Base-by-base conservation (phyloP, 2,888 invertebrate genomes). In the Sabatieria punctata region DNA sequence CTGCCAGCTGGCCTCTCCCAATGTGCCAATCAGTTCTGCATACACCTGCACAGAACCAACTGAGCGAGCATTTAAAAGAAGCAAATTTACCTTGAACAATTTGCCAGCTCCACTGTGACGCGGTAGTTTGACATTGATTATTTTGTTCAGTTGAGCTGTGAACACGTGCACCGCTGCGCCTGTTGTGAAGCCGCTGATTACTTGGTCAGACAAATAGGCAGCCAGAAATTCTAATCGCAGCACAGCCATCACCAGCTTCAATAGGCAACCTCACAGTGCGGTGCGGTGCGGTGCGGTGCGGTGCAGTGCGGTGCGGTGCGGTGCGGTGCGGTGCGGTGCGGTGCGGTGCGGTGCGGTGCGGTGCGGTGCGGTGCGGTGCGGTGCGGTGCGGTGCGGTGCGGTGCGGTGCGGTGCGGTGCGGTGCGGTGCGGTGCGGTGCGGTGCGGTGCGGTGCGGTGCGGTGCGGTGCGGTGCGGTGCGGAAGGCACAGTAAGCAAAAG, bases 191-290 rank as follows among this genome's bases (percentile, higher is more conserved):
- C 68, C 69, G 47, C 66, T 60, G 38, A 69, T 63, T 36, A 69
- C 55, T 11, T 55, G 52, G 37, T 48, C 49, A 8, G 57, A 56
- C 54, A 60, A 52, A 45, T 52, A 60, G n/a, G 50, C 48, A 1
- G 60, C 44, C 2, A 62, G 23, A 13, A 54, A 49, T 2, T 57
- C 60, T 19, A 60, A 69, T 21, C 78, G 74, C 43, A 81, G 68
- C 45, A 77, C 56, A 68, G 78, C 82, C 81, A 85, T 81, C 11
- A 74, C 50, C n/a, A 82, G 56, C 82, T 84, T n/a, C n/a, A n/a
- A n/a, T n/a, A n/a, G n/a, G n/a, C n/a, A n/a, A n/a, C n/a, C n/a
- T n/a, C n/a, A n/a, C n/a, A n/a, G n/a, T n/a, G n/a, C n/a, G n/a
- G n/a, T n/a, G n/a, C n/a, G n/a, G n/a, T n/a, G n/a, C n/a, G n/a